phyloP scores from a whole-genome alignment of 1,140 invertebrate species.

The Bombus cullumanus region DNA sequence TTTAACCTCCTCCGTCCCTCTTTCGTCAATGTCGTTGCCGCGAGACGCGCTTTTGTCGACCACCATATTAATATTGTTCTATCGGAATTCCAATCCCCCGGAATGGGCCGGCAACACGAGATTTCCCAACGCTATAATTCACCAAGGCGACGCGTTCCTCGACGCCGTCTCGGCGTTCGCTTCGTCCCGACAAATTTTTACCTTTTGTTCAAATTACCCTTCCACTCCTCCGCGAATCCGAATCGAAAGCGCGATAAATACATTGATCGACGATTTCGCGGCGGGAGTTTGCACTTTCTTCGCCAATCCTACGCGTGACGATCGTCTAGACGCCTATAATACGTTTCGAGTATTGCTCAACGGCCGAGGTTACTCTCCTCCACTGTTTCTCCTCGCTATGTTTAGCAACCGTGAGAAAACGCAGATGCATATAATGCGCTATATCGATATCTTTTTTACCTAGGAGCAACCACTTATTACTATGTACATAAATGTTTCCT shows the following conservation, averaged over 20 bases:
- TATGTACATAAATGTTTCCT: background rate
- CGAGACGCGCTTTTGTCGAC: constrained; percentile 46
- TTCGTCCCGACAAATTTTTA: constrained; percentile 28
- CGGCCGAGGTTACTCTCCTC: background rate
- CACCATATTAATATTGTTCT: constrained; percentile 66
- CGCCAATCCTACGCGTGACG: too few species aligned
- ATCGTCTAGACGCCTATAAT: too few species aligned
- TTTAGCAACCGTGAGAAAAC: constrained; percentile 8
- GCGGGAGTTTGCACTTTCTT: too few species aligned
- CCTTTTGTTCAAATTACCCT: background rate
- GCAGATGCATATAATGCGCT: background rate
- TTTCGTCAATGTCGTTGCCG: constrained; percentile 29
- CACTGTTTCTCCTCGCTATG: background rate
- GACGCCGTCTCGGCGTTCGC: background rate
- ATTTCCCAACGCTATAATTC: constrained; percentile 59
- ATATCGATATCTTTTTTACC: too few species aligned
- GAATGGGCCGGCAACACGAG: constrained; percentile 28
- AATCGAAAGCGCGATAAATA: too few species aligned
- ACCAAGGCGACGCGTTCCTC: constrained; percentile 6
- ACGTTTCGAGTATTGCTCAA: background rate
- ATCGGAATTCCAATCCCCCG: constrained; percentile 57
- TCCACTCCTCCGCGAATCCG: too few species aligned
- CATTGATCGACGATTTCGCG: too few species aligned
- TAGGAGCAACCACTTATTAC: too few species aligned
- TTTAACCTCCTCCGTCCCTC: background rate